Percentiles rank a stretch among this genome's conserved stretches.
Evolutionary conservation across 2,888 invertebrate genomes (phyloP).

Genomic region (Agriopis aurantiaria): DNA sequence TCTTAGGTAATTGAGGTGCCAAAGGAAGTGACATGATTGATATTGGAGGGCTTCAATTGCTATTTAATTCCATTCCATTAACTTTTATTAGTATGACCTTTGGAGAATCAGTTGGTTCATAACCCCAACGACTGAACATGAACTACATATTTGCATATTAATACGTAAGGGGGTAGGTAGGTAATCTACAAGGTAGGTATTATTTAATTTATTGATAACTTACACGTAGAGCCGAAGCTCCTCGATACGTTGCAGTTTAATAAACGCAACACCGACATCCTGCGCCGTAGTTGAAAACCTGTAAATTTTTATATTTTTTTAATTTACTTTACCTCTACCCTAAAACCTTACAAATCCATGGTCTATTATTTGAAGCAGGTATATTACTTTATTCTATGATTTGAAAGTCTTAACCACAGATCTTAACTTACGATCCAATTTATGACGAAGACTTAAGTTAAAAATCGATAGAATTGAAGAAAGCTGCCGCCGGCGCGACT

Average conservation of each 20-base stretch:
- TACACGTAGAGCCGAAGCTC: conserved; percentile 31
- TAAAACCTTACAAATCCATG: background rate
- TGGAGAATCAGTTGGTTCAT: background rate
- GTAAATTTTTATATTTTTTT: background rate
- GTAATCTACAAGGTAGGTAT: background rate
- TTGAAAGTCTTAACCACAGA: background rate
- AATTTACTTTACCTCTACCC: background rate
- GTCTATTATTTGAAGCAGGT: background rate
- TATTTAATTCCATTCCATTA: conserved; percentile 9
- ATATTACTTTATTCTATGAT: too few species aligned
- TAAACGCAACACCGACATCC: conserved; percentile 40
- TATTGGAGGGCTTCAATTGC: conserved; percentile 19
- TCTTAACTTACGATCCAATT: background rate
- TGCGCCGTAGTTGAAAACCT: conserved; percentile 4
- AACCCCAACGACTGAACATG: background rate
- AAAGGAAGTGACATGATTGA: conserved; percentile 8
- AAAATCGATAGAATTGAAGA: background rate
- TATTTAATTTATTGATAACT: conserved; percentile 17
- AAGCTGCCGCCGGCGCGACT: background rate
- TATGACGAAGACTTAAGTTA: background rate
- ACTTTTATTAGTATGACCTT: conserved; percentile 43
- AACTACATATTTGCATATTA: background rate
- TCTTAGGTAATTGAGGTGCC: background rate
- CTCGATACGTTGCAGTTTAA: conserved; percentile 24
- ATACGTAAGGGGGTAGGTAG: background rate